Percentiles rank a stretch among this genome's conserved stretches.
These are phyloP conservation scores for Glyphotaelius pellucidus DNA, from an alignment of 2,888 invertebrate species.

Conservation along the genomic window DNA sequence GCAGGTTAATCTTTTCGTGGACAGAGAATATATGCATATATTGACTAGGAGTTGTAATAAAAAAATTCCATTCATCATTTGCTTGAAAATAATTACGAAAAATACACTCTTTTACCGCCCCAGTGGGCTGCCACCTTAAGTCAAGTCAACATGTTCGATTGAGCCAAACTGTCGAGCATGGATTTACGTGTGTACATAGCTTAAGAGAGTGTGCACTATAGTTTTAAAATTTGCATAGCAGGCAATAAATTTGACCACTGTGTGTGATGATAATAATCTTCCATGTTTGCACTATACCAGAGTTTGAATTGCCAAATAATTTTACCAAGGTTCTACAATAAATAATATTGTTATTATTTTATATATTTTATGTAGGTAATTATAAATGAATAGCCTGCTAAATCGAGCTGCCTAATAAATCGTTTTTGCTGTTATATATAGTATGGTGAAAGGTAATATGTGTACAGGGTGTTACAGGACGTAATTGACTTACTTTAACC, in stretches of 20 bases:
- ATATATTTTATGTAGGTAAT: background rate
- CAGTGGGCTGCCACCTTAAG: too few species aligned
- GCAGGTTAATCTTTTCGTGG: too few species aligned
- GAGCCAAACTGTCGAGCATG: too few species aligned
- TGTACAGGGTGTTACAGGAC: too few species aligned
- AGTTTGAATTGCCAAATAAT: background rate
- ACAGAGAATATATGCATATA: too few species aligned
- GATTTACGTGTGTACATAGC: too few species aligned
- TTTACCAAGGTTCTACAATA: background rate
- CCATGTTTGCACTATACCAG: background rate
- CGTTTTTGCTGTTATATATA: background rate
- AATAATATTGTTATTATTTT: background rate
- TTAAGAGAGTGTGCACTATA: background rate
- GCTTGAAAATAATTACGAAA: too few species aligned
- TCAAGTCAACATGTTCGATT: too few species aligned
- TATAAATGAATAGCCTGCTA: background rate
- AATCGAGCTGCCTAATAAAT: background rate
- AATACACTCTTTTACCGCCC: too few species aligned
- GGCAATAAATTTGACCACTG: background rate
- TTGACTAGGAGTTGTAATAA: too few species aligned
- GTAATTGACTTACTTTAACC: too few species aligned
- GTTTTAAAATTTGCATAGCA: background rate
- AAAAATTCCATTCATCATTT: too few species aligned
- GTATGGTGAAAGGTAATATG: background rate
- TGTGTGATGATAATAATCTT: background rate